These are phyloP conservation scores for Monochamus alternatus DNA, from an alignment of 2,888 invertebrate species.

Conservation along the genomic window DNA sequence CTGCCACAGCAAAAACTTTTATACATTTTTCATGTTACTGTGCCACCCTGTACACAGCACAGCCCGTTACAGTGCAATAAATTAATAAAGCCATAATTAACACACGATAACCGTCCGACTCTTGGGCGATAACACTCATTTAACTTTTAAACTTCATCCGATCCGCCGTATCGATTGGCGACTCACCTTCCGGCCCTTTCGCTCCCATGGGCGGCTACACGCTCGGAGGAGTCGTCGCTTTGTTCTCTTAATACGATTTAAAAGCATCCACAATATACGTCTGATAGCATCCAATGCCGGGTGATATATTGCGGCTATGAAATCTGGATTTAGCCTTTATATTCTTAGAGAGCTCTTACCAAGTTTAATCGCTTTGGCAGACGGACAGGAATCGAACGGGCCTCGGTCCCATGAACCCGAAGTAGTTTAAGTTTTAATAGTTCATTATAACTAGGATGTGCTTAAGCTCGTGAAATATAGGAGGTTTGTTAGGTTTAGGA, in stretches of 20 bases:
- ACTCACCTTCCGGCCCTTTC: conserved; percentile 36
- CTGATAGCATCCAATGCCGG: conserved; percentile 49
- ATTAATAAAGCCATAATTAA: not conserved
- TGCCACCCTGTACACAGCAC: too few species aligned
- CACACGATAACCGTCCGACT: not conserved
- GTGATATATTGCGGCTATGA: conserved; percentile 53
- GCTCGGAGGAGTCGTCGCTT: conserved; percentile 49
- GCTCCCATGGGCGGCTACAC: conserved; percentile 47
- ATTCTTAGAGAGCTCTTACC: conserved; percentile 29
- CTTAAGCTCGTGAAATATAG: too few species aligned
- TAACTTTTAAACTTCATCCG: conserved; percentile 36
- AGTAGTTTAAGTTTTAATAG: not conserved
- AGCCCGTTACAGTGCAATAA: too few species aligned
- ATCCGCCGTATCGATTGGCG: conserved; percentile 13
- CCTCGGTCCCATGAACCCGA: not conserved
- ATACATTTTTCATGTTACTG: too few species aligned
- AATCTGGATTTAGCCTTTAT: conserved; percentile 51
- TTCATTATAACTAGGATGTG: not conserved
- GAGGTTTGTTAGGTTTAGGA: too few species aligned
- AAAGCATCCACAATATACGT: conserved; percentile 54
- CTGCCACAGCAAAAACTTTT: too few species aligned
- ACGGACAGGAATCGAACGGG: not conserved
- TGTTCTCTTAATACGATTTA: conserved; percentile 57
- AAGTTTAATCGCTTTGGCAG: conserved; percentile 25
- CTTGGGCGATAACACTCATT: conserved; percentile 41